Evolutionary conservation across 2,888 invertebrate species (phyloP).

Genomic region (Ernsta delagoae): DNA sequence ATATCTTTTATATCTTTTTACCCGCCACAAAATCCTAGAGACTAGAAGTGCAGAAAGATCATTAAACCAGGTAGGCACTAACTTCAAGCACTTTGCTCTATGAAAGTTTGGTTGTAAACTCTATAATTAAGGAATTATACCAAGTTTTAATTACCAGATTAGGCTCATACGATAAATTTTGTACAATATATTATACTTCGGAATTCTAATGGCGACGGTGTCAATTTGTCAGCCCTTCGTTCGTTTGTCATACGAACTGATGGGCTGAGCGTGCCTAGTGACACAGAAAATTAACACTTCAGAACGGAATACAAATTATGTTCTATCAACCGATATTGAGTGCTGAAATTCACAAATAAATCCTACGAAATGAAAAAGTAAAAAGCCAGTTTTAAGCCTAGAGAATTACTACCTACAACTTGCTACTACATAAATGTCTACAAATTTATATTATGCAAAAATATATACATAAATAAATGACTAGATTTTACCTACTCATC

Average conservation of each 20-base stretch:
- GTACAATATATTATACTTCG: background rate
- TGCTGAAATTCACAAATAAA: background rate
- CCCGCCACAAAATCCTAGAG: background rate
- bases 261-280: conserved; percentile 18
- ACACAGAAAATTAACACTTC: conserved; percentile 31
- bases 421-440: too few species aligned
- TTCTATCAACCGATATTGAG: background rate
- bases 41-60: background rate
- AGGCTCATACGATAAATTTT: conserved; percentile 1
- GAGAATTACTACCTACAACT: background rate
- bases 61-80: background rate
- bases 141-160: conserved; percentile 5
- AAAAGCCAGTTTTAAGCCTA: background rate
- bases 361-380: background rate
- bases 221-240: conserved; percentile 21
- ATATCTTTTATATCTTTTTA: background rate
- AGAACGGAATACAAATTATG: conserved; percentile 17
- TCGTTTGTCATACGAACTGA: conserved; percentile 15
- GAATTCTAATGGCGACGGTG: conserved; percentile 10
- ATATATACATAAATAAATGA: too few species aligned
- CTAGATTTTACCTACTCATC: too few species aligned
- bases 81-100: background rate
- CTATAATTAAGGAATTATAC: background rate
- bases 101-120: background rate
- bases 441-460: too few species aligned